phyloP scores from a whole-genome alignment of 2,888 invertebrate species.

The Cerastoderma edule region DNA sequence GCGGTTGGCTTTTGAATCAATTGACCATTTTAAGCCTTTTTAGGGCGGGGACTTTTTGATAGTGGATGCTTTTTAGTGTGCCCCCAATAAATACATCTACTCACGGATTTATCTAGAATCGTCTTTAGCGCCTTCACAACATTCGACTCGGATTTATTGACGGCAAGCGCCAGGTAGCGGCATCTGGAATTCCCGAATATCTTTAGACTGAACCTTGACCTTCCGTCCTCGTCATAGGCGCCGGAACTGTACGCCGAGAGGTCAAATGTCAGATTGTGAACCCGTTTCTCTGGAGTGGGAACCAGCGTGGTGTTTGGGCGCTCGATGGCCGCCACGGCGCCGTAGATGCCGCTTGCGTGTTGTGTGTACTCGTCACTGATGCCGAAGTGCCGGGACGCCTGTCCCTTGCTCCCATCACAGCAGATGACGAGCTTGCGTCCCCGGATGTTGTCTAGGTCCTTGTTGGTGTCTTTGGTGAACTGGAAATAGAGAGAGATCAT shows the following conservation, averaged over 20 bases:
- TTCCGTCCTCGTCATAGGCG: constrained; percentile 61
- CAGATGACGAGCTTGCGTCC: constrained; percentile 78
- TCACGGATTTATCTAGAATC: constrained; percentile 81
- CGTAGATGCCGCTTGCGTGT: constrained; percentile 77
- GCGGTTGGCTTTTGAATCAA: too few species aligned
- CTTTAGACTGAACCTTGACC: constrained; percentile 77
- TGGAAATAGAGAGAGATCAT: too few species aligned
- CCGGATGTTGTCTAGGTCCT: constrained; percentile 66
- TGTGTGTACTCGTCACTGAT: constrained; percentile 78
- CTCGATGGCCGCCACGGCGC: constrained; percentile 79
- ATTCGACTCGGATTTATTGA: constrained; percentile 79
- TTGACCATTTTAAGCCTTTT: too few species aligned
- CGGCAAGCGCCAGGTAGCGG: constrained; percentile 78
- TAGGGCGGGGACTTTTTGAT: too few species aligned
- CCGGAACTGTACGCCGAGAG: constrained; percentile 75
- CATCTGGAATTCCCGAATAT: constrained; percentile 79
- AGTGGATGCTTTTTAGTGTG: too few species aligned
- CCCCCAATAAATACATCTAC: constrained; percentile 48
- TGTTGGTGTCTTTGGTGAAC: constrained; percentile 76
- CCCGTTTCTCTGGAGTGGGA: constrained; percentile 70
- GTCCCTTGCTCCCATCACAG: constrained; percentile 78
- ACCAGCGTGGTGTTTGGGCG: constrained; percentile 68
- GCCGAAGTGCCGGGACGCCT: constrained; percentile 74
- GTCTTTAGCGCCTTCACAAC: constrained; percentile 78
- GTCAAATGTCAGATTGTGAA: constrained; percentile 79